Evolutionary conservation across 2,797 vertebrate species (phyloP).

Genomic region (Liparis tanakae): DNA sequence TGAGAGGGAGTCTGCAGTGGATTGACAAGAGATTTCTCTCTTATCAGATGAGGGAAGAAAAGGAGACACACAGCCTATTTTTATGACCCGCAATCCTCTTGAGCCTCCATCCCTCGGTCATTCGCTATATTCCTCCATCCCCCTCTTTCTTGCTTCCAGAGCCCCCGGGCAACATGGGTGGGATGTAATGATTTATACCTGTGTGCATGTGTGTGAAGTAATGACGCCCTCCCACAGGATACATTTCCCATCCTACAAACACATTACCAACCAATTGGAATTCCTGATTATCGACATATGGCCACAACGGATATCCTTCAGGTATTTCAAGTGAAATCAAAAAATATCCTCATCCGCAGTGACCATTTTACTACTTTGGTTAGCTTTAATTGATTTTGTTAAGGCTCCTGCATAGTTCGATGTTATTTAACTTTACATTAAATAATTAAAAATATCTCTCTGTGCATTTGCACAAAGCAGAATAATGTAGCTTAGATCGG

Average conservation of each 20-base stretch:
- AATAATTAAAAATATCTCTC: neutral
- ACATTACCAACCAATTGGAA: slow-evolving; percentile 57
- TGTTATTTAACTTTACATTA: neutral
- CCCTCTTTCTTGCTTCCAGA: slow-evolving; percentile 57
- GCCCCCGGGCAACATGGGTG: slow-evolving; percentile 64
- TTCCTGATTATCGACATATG: slow-evolving; percentile 42
- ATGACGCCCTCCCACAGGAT: slow-evolving; percentile 51
- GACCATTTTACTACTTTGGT: neutral
- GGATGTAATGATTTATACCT: slow-evolving; percentile 76
- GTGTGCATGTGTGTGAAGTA: slow-evolving; percentile 54
- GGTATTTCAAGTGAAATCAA: neutral
- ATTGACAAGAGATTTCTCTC: slow-evolving; percentile 64
- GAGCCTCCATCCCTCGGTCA: slow-evolving; percentile 50
- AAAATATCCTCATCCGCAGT: neutral
- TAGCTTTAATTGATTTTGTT: neutral
- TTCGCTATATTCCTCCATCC: slow-evolving; percentile 43
- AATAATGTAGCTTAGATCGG: neutral
- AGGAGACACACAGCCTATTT: slow-evolving; percentile 67
- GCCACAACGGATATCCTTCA: slow-evolving; percentile 29
- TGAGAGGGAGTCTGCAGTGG: slow-evolving; percentile 61
- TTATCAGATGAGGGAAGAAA: slow-evolving; percentile 73
- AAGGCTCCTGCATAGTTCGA: neutral
- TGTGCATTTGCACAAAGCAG: neutral
- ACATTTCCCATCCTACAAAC: slow-evolving; percentile 53
- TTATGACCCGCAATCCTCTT: slow-evolving; percentile 67